These are phyloP conservation scores for Poicephalus gulielmi DNA, from an alignment of 2,113 vertebrate genomes.

Conservation along the genomic window DNA sequence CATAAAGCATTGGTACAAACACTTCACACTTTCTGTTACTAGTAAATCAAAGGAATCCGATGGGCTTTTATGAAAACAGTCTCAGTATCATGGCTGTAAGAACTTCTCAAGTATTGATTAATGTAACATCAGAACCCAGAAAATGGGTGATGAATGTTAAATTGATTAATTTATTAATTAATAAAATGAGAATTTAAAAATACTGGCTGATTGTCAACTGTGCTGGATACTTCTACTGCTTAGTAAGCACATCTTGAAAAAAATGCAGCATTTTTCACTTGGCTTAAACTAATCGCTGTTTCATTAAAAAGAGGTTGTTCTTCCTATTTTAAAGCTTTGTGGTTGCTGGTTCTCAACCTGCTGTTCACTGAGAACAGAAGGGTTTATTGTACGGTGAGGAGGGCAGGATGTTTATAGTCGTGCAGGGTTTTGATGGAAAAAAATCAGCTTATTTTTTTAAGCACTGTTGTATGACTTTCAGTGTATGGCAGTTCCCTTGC, in stretches of 20 bases:
- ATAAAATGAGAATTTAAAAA: background rate
- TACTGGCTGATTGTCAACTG: background rate
- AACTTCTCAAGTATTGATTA: background rate
- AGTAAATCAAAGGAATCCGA: background rate
- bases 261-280: background rate
- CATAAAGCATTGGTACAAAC: background rate
- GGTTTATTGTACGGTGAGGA: conserved; percentile 10
- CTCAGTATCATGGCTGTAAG: background rate
- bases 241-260: background rate
- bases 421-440: background rate
- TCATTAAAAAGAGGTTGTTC: background rate
- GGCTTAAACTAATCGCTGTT: conserved; percentile 33
- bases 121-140: background rate
- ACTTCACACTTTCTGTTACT: background rate
- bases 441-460: background rate
- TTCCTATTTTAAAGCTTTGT: conserved; percentile 32
- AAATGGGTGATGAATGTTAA: too few species aligned
- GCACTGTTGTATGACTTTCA: background rate
- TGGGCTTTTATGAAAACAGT: background rate
- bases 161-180: too few species aligned
- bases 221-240: background rate
- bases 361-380: background rate
- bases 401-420: background rate
- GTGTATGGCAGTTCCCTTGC: background rate
- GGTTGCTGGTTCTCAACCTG: background rate